phyloP scores from a whole-genome alignment of 2,797 vertebrate species.

The Champsocephalus esox region DNA sequence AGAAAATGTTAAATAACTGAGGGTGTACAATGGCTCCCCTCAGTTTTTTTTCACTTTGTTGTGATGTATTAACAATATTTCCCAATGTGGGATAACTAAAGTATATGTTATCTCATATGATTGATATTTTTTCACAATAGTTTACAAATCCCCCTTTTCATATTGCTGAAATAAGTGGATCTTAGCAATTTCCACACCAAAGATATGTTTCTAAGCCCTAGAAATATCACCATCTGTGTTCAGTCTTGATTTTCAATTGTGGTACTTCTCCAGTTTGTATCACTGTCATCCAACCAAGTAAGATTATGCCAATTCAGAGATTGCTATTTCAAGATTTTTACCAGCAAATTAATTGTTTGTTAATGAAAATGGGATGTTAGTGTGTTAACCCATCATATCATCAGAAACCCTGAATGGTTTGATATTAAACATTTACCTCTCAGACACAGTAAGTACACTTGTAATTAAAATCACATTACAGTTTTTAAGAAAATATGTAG shows the following conservation, averaged over 20 bases:
- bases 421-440: constrained; percentile 16
- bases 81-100: too few relatives aligned
- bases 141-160: neutral
- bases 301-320: constrained; percentile 23
- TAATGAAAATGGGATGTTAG: constrained; percentile 14
- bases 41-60: neutral
- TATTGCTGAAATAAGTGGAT: neutral
- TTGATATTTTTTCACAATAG: constrained; percentile 13
- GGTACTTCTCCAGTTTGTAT: constrained; percentile 22
- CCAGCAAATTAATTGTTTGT: constrained; percentile 8
- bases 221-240: constrained; percentile 10
- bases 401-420: constrained; percentile 40
- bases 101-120: neutral
- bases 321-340: constrained; percentile 16
- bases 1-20: constrained; percentile 5
- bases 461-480: constrained; percentile 1
- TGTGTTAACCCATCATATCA: constrained; percentile 30
- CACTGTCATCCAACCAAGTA: constrained; percentile 32
- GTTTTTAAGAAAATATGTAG: neutral
- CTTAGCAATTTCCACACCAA: neutral
- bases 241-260: constrained; percentile 11
- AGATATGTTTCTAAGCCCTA: constrained; percentile 4
- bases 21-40: neutral
- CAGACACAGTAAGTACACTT: neutral
- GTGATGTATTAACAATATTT: neutral